Conservation (phyloP, 30 jellyfish, hydroid and myxozoan genomes). For the Aurelia coerulea region DNA sequence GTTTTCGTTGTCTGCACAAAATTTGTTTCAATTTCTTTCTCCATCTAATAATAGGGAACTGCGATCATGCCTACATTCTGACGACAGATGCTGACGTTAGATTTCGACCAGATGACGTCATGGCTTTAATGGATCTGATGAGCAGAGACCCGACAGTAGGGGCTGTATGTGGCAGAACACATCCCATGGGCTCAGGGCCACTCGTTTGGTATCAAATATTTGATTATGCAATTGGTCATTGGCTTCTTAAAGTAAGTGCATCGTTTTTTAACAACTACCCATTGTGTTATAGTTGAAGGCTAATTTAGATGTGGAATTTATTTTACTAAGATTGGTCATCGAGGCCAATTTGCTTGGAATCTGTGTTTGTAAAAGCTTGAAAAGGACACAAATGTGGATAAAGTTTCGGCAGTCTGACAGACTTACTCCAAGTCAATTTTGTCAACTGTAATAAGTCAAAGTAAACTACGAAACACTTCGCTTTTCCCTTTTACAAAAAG, state of each 20-base stretch:
- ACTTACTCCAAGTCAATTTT: too few species aligned
- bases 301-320: too few species aligned
- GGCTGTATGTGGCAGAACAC: conserved; percentile 96
- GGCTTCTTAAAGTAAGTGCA: conserved; percentile 83
- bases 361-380: too few species aligned
- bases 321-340: too few species aligned
- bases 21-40: background rate
- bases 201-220: conserved; percentile 92
- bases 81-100: conserved; percentile 92
- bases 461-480: too few species aligned
- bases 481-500: too few species aligned
- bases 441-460: too few species aligned
- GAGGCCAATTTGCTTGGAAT: too few species aligned
- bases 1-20: too few species aligned
- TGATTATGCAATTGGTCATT: conserved; percentile 97
- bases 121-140: conserved; percentile 91
- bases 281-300: too few species aligned
- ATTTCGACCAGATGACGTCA: conserved; percentile 77
- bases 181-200: conserved; percentile 97
- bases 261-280: background rate
- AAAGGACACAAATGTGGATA: too few species aligned
- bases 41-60: conserved; percentile 37
- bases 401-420: too few species aligned
- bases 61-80: conserved; percentile 88
- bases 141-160: conserved; percentile 96